phyloP scores from a whole-genome alignment of 2,888 invertebrate genomes.

The Eristalis tenax region DNA sequence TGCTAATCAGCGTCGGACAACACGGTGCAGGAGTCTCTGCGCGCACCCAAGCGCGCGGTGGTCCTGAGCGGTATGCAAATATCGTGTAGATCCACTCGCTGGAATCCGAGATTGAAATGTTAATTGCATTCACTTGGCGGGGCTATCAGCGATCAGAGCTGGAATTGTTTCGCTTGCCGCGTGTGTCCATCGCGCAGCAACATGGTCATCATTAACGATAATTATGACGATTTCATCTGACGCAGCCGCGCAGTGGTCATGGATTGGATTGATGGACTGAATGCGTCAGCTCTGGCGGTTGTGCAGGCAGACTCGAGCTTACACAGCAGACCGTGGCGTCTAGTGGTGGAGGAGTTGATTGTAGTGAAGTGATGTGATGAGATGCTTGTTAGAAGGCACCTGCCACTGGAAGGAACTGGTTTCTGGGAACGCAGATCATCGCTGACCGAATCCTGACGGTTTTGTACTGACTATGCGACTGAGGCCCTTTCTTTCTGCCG shows the following conservation, averaged over 20 bases:
- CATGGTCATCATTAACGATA: constrained; percentile 60
- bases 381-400: too few relatives aligned
- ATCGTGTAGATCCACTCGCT: constrained; percentile 8
- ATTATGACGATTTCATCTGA: constrained; percentile 69
- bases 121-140: constrained; percentile 45
- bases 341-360: constrained; percentile 10
- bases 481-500: too few relatives aligned
- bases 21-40: not conserved
- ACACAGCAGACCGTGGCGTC: not conserved
- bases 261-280: constrained; percentile 49
- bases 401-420: too few relatives aligned
- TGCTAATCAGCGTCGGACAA: not conserved
- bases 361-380: too few relatives aligned
- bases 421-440: too few relatives aligned
- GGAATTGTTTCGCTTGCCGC: constrained; percentile 23
- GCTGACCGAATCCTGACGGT: too few relatives aligned
- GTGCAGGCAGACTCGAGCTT: constrained; percentile 20
- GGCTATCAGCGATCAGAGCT: constrained; percentile 30
- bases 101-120: constrained; percentile 17
- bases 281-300: constrained; percentile 45
- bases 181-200: constrained; percentile 58
- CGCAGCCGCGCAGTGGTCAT: constrained; percentile 37
- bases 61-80: constrained; percentile 35
- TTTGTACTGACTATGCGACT: too few relatives aligned
- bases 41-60: not conserved